These are phyloP conservation scores for Bufo gargarizans DNA, from an alignment of 2,113 vertebrate species.

Conservation along the genomic window DNA sequence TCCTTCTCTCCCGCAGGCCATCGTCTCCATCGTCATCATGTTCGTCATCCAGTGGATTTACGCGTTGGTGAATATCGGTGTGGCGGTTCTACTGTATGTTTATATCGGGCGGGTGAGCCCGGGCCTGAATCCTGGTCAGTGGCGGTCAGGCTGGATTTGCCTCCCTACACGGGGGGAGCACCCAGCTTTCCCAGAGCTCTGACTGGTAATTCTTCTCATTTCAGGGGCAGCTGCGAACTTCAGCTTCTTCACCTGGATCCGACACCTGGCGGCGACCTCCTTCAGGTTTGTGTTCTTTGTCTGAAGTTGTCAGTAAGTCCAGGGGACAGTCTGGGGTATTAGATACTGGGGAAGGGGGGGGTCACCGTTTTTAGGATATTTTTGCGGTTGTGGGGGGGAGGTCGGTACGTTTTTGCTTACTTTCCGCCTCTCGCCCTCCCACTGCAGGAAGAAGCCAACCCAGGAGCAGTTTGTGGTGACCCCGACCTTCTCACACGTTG, in stretches of 20 bases:
- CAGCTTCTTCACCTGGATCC: conserved; percentile 90
- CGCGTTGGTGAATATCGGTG: conserved; percentile 81
- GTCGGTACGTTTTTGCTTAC: background rate
- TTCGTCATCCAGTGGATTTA: conserved; percentile 97
- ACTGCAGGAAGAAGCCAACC: conserved; percentile 69
- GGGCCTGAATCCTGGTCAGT: conserved; percentile 86
- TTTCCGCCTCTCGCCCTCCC: conserved; percentile 28
- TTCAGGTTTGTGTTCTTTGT: conserved; percentile 80
- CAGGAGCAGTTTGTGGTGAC: conserved; percentile 86
- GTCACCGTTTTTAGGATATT: too few relatives aligned
- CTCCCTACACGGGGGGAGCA: background rate
- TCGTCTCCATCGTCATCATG: conserved; percentile 86
- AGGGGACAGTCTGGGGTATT: background rate
- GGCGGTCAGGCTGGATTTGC: background rate
- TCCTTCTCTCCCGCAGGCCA: conserved; percentile 70
- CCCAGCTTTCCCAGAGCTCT: background rate
- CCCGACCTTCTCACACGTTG: conserved; percentile 80
- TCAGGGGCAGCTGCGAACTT: conserved; percentile 88
- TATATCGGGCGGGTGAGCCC: conserved; percentile 92
- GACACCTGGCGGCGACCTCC: conserved; percentile 70
- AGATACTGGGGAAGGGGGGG: too few relatives aligned
- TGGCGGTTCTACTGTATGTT: conserved; percentile 84
- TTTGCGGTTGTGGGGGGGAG: too few relatives aligned
- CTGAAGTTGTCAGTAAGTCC: background rate
- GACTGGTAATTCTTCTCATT: background rate